A percentile compares a stretch with the other conserved stretches of the same genome.
Conservation (phyloP, 2,797 vertebrate genomes). For the Apogon talboti region DNA sequence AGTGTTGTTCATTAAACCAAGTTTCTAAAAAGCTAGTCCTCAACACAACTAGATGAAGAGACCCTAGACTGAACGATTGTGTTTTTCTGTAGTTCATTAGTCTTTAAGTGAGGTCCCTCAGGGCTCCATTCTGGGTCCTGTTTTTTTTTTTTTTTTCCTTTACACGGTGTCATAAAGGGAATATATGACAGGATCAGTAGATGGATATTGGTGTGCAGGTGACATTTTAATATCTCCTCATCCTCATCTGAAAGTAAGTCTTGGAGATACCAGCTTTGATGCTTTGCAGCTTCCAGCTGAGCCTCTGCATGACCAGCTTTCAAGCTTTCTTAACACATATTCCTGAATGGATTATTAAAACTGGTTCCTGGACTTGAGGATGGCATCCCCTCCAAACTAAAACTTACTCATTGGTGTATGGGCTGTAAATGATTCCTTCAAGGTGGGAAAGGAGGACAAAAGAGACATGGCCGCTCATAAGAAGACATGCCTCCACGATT, state of each 20-base stretch:
- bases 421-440: background rate
- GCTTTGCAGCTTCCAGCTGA: background rate
- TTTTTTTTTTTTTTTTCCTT: background rate
- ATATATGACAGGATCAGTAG: no score
- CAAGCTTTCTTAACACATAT: no score
- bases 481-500: constrained; percentile 2
- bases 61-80: background rate
- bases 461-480: background rate
- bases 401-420: no score
- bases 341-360: no score
- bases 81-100: background rate
- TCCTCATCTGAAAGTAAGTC: background rate
- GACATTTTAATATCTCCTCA: constrained; percentile 5
- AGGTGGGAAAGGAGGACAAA: background rate
- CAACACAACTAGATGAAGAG: no score
- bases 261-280: no score
- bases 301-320: constrained; percentile 18
- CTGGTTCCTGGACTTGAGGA: no score
- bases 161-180: background rate
- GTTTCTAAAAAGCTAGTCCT: no score
- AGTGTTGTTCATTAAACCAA: no score
- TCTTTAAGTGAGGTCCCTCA: background rate
- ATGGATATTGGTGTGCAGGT: background rate
- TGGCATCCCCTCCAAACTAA: no score
- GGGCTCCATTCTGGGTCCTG: constrained; percentile 4